Evolutionary conservation across 2,797 vertebrate species (phyloP).

Genomic region (Thunnus albacares): DNA sequence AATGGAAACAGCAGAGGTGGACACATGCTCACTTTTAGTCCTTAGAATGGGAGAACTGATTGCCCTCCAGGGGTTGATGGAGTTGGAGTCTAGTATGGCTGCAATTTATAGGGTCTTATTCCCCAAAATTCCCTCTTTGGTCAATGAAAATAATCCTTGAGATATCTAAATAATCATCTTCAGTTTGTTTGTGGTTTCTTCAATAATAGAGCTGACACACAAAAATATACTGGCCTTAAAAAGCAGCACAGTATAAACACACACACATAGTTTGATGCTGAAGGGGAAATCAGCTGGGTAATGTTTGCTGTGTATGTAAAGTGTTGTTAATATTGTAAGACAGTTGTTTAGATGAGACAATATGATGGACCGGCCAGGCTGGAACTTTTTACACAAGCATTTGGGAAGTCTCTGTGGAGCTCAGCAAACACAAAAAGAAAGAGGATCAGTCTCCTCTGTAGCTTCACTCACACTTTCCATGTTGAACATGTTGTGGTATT

Average conservation of each 20-base stretch:
- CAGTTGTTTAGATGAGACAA: slow-evolving; percentile 12
- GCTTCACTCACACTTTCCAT: background rate
- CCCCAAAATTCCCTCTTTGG: background rate
- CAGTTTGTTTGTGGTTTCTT: background rate
- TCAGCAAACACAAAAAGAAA: background rate
- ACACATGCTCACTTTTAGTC: too few relatives aligned
- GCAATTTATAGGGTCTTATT: background rate
- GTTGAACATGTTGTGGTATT: background rate
- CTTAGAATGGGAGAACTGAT: too few relatives aligned
- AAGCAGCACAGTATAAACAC: background rate
- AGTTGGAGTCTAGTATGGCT: slow-evolving; percentile 3
- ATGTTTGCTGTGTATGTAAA: background rate
- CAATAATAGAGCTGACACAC: background rate
- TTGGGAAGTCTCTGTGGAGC: background rate
- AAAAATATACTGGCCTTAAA: background rate
- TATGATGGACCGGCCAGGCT: background rate
- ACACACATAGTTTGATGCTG: background rate
- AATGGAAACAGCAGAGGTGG: too few relatives aligned
- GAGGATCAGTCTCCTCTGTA: background rate
- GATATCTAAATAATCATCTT: background rate
- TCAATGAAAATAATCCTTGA: background rate
- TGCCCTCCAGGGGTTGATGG: too few relatives aligned
- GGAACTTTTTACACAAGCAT: background rate
- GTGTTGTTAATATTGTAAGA: background rate
- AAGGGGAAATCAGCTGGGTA: background rate